Conservation (phyloP, 37 sponge, comb jelly and placozoan species). For the Aphrocallistes beatrix region DNA sequence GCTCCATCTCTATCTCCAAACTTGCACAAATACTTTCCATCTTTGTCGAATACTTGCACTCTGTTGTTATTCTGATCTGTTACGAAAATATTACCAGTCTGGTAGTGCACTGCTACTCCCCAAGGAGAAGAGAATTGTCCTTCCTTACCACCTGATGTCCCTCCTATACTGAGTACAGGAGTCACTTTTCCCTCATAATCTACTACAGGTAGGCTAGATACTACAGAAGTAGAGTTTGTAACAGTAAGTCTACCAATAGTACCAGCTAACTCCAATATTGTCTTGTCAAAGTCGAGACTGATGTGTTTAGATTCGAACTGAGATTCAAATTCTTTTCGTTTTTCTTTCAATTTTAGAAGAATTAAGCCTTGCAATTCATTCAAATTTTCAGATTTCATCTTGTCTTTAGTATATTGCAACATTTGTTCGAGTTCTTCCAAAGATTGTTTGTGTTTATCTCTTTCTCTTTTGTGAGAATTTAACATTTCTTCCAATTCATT, state of each 20-base stretch:
- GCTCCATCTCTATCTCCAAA: background rate
- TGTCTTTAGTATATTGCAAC: background rate
- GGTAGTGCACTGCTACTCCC: background rate
- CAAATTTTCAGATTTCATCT: background rate
- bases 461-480: background rate
- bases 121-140: background rate
- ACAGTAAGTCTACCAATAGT: no score
- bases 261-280: no score
- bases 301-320: no score
- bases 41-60: conserved; percentile 11
- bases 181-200: background rate
- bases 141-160: background rate
- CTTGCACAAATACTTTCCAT: background rate
- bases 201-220: no score
- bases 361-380: background rate
- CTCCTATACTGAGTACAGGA: background rate
- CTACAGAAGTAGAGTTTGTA: no score
- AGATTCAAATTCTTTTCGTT: no score
- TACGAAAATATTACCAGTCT: background rate
- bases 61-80: background rate
- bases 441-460: background rate
- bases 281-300: no score
- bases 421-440: background rate
- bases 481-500: background rate
- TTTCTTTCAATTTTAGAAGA: no score